Evolutionary conservation across 2,113 vertebrate species (phyloP), one percentile per base, ranked within the genome.

Genomic region (Fukomys damarensis): DNA sequence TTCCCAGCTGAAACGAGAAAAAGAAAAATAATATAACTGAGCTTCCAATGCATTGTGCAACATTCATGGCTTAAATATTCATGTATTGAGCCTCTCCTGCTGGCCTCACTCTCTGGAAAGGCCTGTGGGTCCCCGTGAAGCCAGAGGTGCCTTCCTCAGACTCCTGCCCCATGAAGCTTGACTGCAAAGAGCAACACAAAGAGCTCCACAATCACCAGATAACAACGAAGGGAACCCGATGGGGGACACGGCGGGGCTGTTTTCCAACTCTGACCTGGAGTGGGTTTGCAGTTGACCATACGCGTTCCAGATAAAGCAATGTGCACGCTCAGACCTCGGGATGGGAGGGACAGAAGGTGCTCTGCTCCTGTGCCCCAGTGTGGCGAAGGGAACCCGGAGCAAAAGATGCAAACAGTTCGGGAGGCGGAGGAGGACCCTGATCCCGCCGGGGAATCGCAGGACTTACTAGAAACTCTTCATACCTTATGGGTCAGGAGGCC

Each of bases 1-100:
- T 98, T 99, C 99, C 99, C 99, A 99, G 98, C 99, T 99, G 80
- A 86, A 97, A 70, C 97, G 93, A 98, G 88, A 91, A 94, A 98
- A 87, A 79, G 89, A 96, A 97, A 97, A 24, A 59, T 35, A 72
- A 66, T 63, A 24, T 46, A 83, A 68, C 56, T 16, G 7, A 86
- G 70, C 13, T 72, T 63, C 26, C n/a, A n/a, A 30, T 20, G 10
- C 92, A 20, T 87, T 28, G 32, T 26, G 59, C 41, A 74, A n/a
- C 2, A 65, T 12, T 43, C 41, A 46, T 0, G 38, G 52, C 38
- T 88, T 91, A 35, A 76, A 61, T 59, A 91, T n/a, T n/a, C 54
- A 80, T 41, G 56, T 41, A 76, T 0, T 49, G 38, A 92, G 41
- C n/a, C 68, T 12, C 17, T 38, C 19, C 41, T n/a, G 5, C 9